A percentile compares a stretch with the other conserved stretches of the same genome.
These are phyloP conservation scores for Pedionomus torquatus DNA, from an alignment of 2,113 vertebrate species.

Conservation along the genomic window DNA sequence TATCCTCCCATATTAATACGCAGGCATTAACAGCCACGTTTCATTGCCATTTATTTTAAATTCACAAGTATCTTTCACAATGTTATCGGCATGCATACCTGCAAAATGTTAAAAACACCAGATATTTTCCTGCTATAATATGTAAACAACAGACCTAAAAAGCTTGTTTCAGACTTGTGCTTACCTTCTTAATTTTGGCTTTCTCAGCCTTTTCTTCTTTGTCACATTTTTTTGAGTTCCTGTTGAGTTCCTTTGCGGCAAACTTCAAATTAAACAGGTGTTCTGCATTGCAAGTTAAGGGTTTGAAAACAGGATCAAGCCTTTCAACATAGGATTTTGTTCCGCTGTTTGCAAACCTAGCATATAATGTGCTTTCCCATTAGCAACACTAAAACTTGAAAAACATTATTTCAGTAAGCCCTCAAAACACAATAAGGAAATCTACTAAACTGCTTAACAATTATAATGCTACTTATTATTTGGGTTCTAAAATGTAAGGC, in stretches of 20 bases:
- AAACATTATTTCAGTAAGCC: not conserved
- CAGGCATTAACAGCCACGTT: not conserved
- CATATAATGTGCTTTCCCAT: fast-evolving
- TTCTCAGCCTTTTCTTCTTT: constrained; percentile 94
- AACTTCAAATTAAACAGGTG: constrained; percentile 93
- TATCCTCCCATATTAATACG: not conserved
- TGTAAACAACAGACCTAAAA: not conserved
- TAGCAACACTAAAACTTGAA: not conserved
- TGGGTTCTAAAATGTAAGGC: not conserved
- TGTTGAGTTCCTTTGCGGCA: constrained; percentile 90
- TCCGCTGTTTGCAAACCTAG: not conserved
- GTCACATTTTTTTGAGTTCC: constrained; percentile 91
- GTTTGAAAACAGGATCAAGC: not conserved
- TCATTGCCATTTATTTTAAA: not conserved
- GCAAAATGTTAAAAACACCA: not conserved
- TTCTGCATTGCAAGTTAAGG: constrained; percentile 79
- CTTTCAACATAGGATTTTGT: not conserved
- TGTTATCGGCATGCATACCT: not conserved
- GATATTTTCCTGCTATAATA: not conserved
- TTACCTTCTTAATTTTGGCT: constrained; percentile 93
- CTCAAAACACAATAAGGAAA: not conserved
- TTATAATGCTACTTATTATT: not conserved
- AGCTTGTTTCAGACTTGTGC: not conserved
- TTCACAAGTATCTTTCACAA: not conserved
- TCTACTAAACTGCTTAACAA: not conserved